These are phyloP conservation scores for Diprion similis DNA, from an alignment of 1,140 invertebrate genomes.

Conservation along the genomic window DNA sequence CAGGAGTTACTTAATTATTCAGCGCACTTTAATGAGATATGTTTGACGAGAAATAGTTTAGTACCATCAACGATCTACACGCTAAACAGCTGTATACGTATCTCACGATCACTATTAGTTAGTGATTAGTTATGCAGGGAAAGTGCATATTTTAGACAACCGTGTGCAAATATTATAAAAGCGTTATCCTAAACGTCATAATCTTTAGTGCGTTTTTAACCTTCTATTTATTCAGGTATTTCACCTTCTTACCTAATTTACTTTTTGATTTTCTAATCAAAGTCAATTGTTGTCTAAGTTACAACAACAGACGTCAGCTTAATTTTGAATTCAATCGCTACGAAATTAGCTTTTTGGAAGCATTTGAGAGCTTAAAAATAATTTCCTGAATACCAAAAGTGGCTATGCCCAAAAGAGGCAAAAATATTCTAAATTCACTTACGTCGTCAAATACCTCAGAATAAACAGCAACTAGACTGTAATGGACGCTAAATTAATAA, in stretches of 20 bases:
- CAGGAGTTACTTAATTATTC: background rate
- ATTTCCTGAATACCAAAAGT: background rate
- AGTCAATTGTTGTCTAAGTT: too few relatives aligned
- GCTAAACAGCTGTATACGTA: background rate
- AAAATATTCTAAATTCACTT: background rate
- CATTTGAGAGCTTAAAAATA: background rate
- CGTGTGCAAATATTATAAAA: constrained; percentile 5
- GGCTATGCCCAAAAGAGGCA: background rate
- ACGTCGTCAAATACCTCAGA: too few relatives aligned
- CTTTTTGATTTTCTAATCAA: too few relatives aligned
- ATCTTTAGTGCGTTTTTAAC: too few relatives aligned
- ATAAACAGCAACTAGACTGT: too few relatives aligned
- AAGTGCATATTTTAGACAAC: background rate
- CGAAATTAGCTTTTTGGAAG: background rate
- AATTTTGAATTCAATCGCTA: background rate
- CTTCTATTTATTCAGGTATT: too few relatives aligned
- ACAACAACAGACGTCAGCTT: background rate
- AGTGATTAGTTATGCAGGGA: background rate
- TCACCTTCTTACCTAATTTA: too few relatives aligned
- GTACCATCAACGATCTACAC: background rate
- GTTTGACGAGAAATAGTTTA: background rate
- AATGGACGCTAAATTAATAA: too few relatives aligned
- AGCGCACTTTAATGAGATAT: background rate
- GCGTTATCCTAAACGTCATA: background rate
- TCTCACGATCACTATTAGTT: background rate